phyloP scores from a whole-genome alignment of 2,113 vertebrate genomes.

The Poecilia latipinna region DNA sequence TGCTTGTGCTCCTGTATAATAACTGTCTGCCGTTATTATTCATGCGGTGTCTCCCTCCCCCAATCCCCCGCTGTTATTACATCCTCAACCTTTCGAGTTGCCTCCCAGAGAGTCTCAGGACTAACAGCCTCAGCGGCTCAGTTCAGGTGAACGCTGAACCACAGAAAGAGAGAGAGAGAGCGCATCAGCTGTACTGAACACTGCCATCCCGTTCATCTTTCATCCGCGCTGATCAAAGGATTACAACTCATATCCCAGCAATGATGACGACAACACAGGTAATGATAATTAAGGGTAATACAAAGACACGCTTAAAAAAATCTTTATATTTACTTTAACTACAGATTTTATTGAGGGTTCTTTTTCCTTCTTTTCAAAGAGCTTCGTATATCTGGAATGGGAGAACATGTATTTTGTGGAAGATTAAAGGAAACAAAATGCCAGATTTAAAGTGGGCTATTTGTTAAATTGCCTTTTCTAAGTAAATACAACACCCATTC shows the following conservation, averaged over 20 bases:
- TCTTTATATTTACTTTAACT: too few relatives aligned
- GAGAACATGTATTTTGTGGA: too few relatives aligned
- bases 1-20: constrained; percentile 56
- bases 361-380: too few relatives aligned
- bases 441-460: too few relatives aligned
- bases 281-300: too few relatives aligned
- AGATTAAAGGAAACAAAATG: too few relatives aligned
- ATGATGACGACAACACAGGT: too few relatives aligned
- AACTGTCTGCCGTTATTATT: constrained; percentile 64
- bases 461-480: too few relatives aligned
- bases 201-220: constrained; percentile 23
- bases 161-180: constrained; percentile 7
- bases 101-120: constrained; percentile 50
- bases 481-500: too few relatives aligned
- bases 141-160: constrained; percentile 40
- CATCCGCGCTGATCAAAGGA: constrained; percentile 5
- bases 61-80: constrained; percentile 37
- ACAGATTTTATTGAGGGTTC: too few relatives aligned
- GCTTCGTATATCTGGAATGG: too few relatives aligned
- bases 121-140: constrained; percentile 37
- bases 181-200: constrained; percentile 40
- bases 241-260: not conserved
- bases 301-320: too few relatives aligned
- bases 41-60: constrained; percentile 18
- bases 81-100: constrained; percentile 55